Base-by-base conservation (phyloP, 2,797 vertebrate species). In the Brachyrhaphis roseni region DNA sequence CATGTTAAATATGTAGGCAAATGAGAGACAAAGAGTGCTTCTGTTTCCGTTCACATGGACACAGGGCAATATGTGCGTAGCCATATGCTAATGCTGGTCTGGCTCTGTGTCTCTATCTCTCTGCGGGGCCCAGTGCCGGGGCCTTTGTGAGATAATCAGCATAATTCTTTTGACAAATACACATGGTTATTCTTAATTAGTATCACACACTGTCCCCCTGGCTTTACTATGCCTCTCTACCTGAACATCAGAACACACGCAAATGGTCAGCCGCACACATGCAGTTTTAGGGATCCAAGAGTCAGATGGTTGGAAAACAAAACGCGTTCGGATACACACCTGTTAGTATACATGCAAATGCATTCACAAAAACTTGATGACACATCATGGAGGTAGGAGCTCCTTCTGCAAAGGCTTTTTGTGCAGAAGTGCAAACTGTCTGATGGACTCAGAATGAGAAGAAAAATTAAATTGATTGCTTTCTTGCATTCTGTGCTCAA, bases 171-270 rank as follows among this genome's bases (percentile, higher is more conserved):
- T 96, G 95, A 96, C 96, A 96, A 96, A 96, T 96, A 96, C 96
- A 96, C 96, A 96, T 96, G 96, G 95, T 96, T 96, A 96, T 96
- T 96, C 96, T 96, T 96, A 96, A 96, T 96, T 96, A 96, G 95
- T 95, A 96, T 96, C 96, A 96, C 94, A 94, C 91, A 93, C 89
- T 94, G 92, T 94, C 95, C 95, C 92, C 87, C 83, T 81, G 88
- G 92, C 90, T 82, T 86, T 91, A 92, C 94, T 89, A 86, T 92
- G 94, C 88, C 95, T 95, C 93, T 96, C 93, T 93, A 93, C 92
- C 94, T 95, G 94, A 95, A 95, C 92, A 95, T 95, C 93, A 92
- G 81, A 90, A 76, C 78, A 76, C 79, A 90, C 88, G 79, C 90
- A 85, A 68, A 82, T 57, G 72, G 77, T 84, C 86, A 88, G 85